Evolutionary conservation across 1,140 invertebrate species (phyloP), one percentile per base, ranked within the genome.

Genomic region (Pygmarrhopalites habei): DNA sequence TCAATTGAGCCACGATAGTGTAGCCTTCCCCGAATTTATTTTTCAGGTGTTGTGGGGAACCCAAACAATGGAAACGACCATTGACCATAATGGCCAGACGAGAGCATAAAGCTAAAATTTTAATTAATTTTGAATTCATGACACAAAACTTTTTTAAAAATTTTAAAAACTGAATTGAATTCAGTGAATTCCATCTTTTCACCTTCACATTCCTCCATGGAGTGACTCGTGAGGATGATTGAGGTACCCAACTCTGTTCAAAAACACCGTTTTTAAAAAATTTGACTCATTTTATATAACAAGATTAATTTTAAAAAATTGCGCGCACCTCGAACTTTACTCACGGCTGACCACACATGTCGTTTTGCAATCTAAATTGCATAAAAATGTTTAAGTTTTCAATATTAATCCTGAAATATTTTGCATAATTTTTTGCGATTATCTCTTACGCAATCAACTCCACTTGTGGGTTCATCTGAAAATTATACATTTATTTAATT

Each of bases 171-270:
- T n/a, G n/a, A n/a, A n/a, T n/a, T n/a, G n/a, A n/a, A n/a, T n/a
- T n/a, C n/a, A n/a, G n/a, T n/a, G n/a, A n/a, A n/a, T n/a, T n/a
- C n/a, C n/a, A n/a, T n/a, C n/a, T n/a, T n/a, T n/a, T n/a, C n/a
- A n/a, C n/a, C n/a, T 74, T 90, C 88, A 76, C 86, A 89, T 79
- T 95, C 91, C 75, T 91, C 89, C 89, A 94, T 92, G 68, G 15
- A n/a, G n/a, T 46, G 44, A 5, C 10, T 14, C 44, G 44, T 46
- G 4, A 46, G 4, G n/a, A 67, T 28, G 21, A 67, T 60, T 15
- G 62, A 58, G 10, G 55, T 59, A 43, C 65, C 65, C 1, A 39
- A 30, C 14, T 62, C 47, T 26, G n/a, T n/a, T n/a, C n/a, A n/a
- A n/a, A n/a, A n/a, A n/a, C n/a, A n/a, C n/a, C n/a, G n/a, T n/a